Base-by-base conservation (phyloP, 35 echinoderm and acorn worm genomes). In the Ptychodera flava region DNA sequence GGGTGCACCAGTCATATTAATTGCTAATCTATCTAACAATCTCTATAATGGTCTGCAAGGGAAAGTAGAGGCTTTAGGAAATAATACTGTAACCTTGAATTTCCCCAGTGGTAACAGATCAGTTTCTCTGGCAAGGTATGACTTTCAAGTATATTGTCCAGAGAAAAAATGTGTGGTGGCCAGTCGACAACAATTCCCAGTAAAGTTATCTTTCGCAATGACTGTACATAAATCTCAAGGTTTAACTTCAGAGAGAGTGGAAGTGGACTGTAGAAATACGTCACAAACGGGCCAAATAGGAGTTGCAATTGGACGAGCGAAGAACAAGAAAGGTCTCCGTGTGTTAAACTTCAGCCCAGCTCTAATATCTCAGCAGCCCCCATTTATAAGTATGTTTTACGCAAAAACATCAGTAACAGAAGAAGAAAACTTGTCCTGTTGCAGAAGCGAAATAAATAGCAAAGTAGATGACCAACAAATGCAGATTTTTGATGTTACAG, bases 221-320 rank as follows among this genome's bases (percentile, higher is more conserved):
- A 87, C 86, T 31, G 86, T 87, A 0, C 86, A 87, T 36, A 87
- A 87, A 1, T 31, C 86, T 1, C 86, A 87, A 29, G 77, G 77
- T 35, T 79, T 87, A 78, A 87, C 86, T 1, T 16, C 28, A 29
- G 78, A 87, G 0, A 16, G 33, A 0, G 1, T 87, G 15, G 0
- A 28, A 33, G 86, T 87, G 29, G 86, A 87, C 22, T 87, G 86
- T 35, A 12, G 86, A 34, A 82, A 79, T 33, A 87, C 80, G 86
- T 16, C 32, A 31, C 28, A 31, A 0, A 76, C 86, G 36, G 77
- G 86, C 2, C 76, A 87, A 87, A 28, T 87, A 22, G 86, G 86
- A 28, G 86, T 87, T 15, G 82, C 82, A 31, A 36, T 36, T 35
- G 82, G 32, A n/a, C 0, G 82, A 36, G 82, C n/a, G 14, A 33